Percentiles rank a stretch among this genome's conserved stretches.
phyloP scores from a whole-genome alignment of 37 sponge, comb jelly and placozoan species.

The Lycopodina hypogea region DNA sequence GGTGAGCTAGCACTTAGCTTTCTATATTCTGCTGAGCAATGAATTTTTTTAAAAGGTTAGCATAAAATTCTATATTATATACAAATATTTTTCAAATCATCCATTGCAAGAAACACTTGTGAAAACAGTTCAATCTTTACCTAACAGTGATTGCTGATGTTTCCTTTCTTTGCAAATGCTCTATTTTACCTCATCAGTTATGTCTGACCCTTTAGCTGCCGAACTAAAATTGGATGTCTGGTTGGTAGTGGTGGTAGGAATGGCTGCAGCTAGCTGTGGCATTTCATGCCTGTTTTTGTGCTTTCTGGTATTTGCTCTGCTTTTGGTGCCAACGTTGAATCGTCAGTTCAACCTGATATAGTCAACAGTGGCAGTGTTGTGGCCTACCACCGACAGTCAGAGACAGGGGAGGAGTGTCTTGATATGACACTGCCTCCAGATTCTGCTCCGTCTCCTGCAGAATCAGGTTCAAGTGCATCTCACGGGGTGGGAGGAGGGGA shows the following conservation, averaged over 20 bases:
- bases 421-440: not conserved
- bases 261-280: not conserved
- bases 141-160: too few relatives aligned
- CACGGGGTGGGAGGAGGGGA: not conserved
- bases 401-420: not conserved
- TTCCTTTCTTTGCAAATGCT: too few relatives aligned
- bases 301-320: too few relatives aligned
- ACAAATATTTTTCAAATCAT: too few relatives aligned
- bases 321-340: not conserved
- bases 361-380: not conserved
- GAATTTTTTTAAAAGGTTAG: too few relatives aligned
- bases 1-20: too few relatives aligned
- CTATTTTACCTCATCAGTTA: not conserved
- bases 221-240: not conserved
- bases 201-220: not conserved
- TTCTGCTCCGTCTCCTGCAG: not conserved
- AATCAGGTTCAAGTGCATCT: not conserved
- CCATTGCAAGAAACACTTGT: too few relatives aligned
- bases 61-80: too few relatives aligned
- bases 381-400: not conserved
- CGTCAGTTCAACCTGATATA: not conserved
- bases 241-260: not conserved
- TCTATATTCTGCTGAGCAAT: too few relatives aligned
- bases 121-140: too few relatives aligned
- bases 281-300: not conserved